Percentiles rank a stretch among this genome's conserved stretches.
Evolutionary conservation across 2,888 invertebrate species (phyloP).

Genomic region (Lithodes maja): DNA sequence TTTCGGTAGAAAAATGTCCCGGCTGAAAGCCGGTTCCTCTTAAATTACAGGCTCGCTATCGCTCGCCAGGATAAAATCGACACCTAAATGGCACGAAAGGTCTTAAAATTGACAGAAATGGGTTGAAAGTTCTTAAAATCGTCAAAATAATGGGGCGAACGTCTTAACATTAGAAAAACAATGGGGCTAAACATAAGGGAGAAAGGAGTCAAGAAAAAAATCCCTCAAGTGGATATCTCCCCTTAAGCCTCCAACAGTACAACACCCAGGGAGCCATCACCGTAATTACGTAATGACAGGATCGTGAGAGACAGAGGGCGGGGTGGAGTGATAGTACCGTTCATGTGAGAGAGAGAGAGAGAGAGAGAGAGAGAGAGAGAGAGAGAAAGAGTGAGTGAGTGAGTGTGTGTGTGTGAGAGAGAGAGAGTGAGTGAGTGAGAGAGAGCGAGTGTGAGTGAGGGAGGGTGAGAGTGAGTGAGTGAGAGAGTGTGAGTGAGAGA

Average conservation of each 20-base stretch:
- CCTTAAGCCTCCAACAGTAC: too few species aligned
- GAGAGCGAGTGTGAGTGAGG: not conserved
- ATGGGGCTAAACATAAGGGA: not conserved
- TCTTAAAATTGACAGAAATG: too few species aligned
- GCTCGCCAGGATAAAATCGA: too few species aligned
- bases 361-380: not conserved
- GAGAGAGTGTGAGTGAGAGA: not conserved
- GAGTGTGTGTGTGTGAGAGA: not conserved
- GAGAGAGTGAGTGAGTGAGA: not conserved
- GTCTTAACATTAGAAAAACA: not conserved
- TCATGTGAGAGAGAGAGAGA: not conserved
- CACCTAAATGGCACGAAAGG: too few species aligned
- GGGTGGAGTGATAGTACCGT: not conserved
- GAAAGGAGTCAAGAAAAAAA: not conserved
- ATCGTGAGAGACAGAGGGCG: not conserved
- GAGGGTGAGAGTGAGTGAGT: not conserved
- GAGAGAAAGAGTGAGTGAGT: not conserved
- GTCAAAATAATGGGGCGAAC: too few species aligned
- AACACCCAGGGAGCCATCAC: too few species aligned
- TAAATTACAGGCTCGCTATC: too few species aligned
- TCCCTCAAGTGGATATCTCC: too few species aligned
- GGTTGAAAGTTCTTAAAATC: too few species aligned
- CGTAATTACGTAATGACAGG: not conserved
- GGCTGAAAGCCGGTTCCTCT: too few species aligned
- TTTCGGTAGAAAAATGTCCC: too few species aligned